These are phyloP conservation scores for Itoplectis maculator DNA, from an alignment of 2,888 invertebrate species.

Conservation along the genomic window DNA sequence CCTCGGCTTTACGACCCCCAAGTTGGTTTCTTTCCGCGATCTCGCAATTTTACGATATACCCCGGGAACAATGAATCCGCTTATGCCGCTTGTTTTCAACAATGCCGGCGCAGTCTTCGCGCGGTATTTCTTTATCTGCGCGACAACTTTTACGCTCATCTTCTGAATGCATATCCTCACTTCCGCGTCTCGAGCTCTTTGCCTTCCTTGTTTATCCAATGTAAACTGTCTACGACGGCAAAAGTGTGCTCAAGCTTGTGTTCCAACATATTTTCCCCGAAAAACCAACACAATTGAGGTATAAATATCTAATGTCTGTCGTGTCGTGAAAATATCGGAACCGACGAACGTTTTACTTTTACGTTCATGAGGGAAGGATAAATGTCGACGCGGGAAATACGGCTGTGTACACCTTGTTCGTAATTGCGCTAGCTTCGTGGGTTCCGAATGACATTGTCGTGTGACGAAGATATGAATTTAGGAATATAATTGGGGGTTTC, in stretches of 20 bases:
- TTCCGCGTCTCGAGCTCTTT: neutral
- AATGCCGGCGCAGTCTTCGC: neutral
- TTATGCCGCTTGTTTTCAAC: constrained; percentile 1
- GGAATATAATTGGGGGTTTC: neutral
- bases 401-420: neutral
- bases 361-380: neutral
- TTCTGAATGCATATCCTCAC: neutral
- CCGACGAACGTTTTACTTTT: neutral
- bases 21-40: neutral
- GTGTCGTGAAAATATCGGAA: no score
- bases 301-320: no score
- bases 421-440: neutral
- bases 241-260: neutral
- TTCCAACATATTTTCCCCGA: neutral
- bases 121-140: neutral
- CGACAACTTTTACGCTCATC: neutral
- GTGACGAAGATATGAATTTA: neutral
- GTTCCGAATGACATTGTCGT: neutral
- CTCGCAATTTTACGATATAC: constrained; percentile 3
- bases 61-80: constrained; percentile 5
- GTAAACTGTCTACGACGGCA: neutral
- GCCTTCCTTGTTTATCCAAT: neutral
- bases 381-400: neutral
- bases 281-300: neutral
- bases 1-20: constrained; percentile 5